Evolutionary conservation across 2,888 invertebrate genomes (phyloP).

Genomic region (Silvanus unidentatus): DNA sequence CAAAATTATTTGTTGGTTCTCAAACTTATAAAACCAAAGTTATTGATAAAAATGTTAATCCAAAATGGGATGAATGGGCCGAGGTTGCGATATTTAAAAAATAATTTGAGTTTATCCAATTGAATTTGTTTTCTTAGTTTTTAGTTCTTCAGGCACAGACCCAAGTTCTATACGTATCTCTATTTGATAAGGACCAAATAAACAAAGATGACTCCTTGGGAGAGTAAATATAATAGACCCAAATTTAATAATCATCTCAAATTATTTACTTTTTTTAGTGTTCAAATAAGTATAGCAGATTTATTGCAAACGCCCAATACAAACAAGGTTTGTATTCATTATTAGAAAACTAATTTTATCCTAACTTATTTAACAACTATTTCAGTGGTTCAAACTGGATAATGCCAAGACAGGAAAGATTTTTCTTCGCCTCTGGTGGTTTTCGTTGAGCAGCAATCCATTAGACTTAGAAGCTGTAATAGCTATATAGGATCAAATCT

Average conservation of each 20-base stretch:
- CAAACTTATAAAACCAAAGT: constrained; percentile 88
- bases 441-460: constrained; percentile 66
- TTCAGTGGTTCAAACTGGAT: constrained; percentile 88
- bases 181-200: constrained; percentile 26
- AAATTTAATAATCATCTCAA: neutral
- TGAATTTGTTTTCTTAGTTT: neutral
- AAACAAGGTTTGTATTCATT: neutral
- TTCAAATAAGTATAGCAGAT: too few species aligned
- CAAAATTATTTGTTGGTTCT: constrained; percentile 82
- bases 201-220: constrained; percentile 31
- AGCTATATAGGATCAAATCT: too few species aligned
- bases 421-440: constrained; percentile 84
- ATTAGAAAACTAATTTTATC: neutral
- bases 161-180: constrained; percentile 14
- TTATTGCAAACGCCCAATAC: too few species aligned
- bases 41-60: constrained; percentile 87
- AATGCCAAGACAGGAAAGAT: constrained; percentile 91
- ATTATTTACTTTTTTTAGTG: neutral
- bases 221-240: constrained; percentile 22
- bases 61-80: constrained; percentile 96
- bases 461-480: constrained; percentile 56
- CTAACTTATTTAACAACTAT: neutral
- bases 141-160: neutral
- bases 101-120: neutral
- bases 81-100: constrained; percentile 61